These are phyloP conservation scores for human (Homo sapiens) DNA, from an alignment of 2,113 vertebrate genomes.

Conservation along the genomic window GRCh38 chr2:40863001-40863500, in stretches of 20 bases:
- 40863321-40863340: too few species aligned
- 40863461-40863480: too few species aligned
- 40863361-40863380: too few species aligned
- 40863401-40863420: too few species aligned
- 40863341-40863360: too few species aligned
- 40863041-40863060: constrained; percentile 22
- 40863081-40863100: background rate
- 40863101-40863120: constrained; percentile 30
- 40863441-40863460: too few species aligned
- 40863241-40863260: background rate
- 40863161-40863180: background rate
- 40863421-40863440: too few species aligned
- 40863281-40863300: too few species aligned
- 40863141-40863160: background rate
- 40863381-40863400: too few species aligned
- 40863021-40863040: constrained; percentile 10
- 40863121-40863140: background rate
- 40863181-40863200: background rate
- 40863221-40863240: background rate
- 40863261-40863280: background rate
- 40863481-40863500: too few species aligned
- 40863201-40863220: background rate
- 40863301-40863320: too few species aligned
- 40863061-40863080: background rate
- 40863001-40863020: background rate